phyloP scores from a whole-genome alignment of 2,113 vertebrate genomes.

The Eublepharis macularius region DNA sequence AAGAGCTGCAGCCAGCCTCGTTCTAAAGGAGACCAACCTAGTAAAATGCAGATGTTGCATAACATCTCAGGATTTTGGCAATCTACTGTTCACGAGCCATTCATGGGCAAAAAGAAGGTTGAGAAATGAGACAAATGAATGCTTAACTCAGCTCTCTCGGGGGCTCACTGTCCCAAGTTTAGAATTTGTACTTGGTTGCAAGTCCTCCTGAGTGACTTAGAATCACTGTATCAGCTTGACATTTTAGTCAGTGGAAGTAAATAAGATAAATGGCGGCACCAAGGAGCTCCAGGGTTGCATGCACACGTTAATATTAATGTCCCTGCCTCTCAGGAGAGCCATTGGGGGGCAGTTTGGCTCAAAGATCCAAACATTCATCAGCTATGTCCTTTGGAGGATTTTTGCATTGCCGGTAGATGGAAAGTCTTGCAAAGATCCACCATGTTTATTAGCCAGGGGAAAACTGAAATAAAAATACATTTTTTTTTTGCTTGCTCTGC shows the following conservation, averaged over 20 bases:
- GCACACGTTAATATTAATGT: slow-evolving; percentile 20
- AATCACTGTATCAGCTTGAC: not conserved
- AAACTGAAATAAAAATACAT: no score
- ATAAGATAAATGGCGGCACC: slow-evolving; percentile 15
- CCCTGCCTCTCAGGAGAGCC: not conserved
- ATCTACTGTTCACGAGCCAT: not conserved
- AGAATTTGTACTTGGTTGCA: not conserved
- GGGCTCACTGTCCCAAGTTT: not conserved
- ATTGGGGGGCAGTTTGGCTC: slow-evolving; percentile 2
- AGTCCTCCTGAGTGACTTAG: slow-evolving; percentile 2
- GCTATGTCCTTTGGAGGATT: slow-evolving; percentile 19
- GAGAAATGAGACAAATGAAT: not conserved
- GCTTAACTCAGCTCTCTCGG: not conserved
- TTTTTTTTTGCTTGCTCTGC: not conserved
- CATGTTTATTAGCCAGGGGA: not conserved
- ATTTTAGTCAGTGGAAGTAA: slow-evolving; percentile 35
- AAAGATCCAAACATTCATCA: slow-evolving; percentile 33
- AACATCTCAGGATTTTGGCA: not conserved
- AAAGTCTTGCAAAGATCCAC: not conserved
- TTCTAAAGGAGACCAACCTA: not conserved
- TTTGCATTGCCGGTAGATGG: not conserved
- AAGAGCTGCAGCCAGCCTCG: not conserved
- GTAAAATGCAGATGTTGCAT: not conserved
- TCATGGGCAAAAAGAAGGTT: not conserved
- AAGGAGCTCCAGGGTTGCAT: not conserved